A percentile compares a stretch with the other conserved stretches of the same genome.
Conservation (phyloP, 2,888 invertebrate species). For the Megaustenia siamemsis region DNA sequence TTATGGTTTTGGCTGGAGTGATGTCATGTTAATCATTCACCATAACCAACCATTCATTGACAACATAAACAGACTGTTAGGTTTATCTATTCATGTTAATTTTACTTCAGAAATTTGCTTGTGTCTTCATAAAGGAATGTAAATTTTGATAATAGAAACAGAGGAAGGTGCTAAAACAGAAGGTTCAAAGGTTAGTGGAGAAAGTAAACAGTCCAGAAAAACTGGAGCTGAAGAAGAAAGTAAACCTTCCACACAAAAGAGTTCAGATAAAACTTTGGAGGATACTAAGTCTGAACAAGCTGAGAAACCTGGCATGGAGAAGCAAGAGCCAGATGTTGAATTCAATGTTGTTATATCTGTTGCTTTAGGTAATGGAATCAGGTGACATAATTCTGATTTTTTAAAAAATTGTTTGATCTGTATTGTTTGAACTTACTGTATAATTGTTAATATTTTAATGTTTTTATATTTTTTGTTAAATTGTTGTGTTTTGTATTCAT, state of each 20-base stretch:
- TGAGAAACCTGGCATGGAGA: not conserved
- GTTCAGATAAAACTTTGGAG: not conserved
- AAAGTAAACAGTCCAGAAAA: not conserved
- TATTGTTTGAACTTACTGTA: too few relatives aligned
- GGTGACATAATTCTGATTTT: not conserved
- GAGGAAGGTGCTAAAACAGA: not conserved
- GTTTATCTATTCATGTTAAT: too few relatives aligned
- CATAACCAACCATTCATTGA: too few relatives aligned
- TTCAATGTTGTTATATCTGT: constrained; percentile 32
- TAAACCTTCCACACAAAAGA: not conserved
- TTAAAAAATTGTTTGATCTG: too few relatives aligned
- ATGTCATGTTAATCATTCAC: too few relatives aligned
- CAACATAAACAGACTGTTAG: too few relatives aligned
- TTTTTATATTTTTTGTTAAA: too few relatives aligned
- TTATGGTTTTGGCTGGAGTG: too few relatives aligned
- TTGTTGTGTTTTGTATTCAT: too few relatives aligned
- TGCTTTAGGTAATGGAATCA: not conserved
- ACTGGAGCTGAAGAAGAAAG: not conserved
- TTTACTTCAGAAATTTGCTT: too few relatives aligned
- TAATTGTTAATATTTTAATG: too few relatives aligned
- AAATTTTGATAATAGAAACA: constrained; percentile 3
- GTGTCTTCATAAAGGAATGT: too few relatives aligned
- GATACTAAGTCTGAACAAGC: not conserved
- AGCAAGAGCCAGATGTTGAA: constrained; percentile 24
- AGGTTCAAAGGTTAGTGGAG: not conserved